A percentile compares a stretch with the other conserved stretches of the same genome.
These are phyloP conservation scores for Isichthys henryi DNA, from an alignment of 2,113 vertebrate genomes.

Conservation along the genomic window DNA sequence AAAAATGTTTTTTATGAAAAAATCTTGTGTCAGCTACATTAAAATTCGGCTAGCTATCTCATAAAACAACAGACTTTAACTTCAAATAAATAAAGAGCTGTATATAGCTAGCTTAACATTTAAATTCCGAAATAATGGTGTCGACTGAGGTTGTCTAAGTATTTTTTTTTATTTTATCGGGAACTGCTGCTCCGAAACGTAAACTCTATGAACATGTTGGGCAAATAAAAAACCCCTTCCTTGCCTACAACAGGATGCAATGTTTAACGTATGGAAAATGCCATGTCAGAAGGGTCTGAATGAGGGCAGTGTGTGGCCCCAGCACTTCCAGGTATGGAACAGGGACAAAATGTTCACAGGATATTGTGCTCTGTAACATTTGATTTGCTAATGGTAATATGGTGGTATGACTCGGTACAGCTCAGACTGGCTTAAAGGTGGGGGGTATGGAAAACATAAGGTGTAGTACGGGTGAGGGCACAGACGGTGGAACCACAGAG, in stretches of 20 bases:
- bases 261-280: neutral
- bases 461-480: neutral
- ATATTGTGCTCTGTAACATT: neutral
- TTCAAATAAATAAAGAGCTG: neutral
- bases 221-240: neutral
- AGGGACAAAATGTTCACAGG: neutral
- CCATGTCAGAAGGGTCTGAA: neutral
- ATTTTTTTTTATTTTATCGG: neutral
- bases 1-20: neutral
- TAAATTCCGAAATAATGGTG: neutral
- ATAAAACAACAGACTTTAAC: neutral
- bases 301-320: neutral
- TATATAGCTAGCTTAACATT: neutral
- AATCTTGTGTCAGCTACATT: neutral
- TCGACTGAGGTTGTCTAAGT: neutral
- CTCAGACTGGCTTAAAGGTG: neutral
- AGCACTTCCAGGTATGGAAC: neutral
- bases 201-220: neutral
- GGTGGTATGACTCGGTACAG: neutral
- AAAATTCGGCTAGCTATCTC: neutral
- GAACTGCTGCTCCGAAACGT: neutral
- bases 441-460: neutral
- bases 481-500: neutral
- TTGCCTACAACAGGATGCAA: neutral
- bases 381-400: neutral